Percentiles rank a stretch among this genome's conserved stretches.
phyloP scores from a whole-genome alignment of 92 coral and sea anemone species.

The Paramuricea clavata region DNA sequence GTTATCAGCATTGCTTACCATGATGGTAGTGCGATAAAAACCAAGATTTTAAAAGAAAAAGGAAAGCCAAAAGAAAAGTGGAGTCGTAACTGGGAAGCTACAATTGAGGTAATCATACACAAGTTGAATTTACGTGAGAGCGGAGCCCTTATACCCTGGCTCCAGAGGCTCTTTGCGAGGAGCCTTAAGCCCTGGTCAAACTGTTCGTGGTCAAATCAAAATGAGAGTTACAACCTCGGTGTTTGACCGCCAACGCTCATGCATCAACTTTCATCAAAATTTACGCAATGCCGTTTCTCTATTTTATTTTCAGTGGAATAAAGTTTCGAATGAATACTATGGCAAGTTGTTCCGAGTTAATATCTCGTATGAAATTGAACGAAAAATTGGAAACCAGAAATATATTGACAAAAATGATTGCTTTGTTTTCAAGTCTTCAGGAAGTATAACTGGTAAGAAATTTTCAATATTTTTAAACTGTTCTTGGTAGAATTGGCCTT shows the following conservation, averaged over 20 bases:
- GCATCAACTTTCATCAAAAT: too few species aligned
- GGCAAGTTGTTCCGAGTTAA: constrained; percentile 2
- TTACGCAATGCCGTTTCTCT: too few species aligned
- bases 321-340: neutral
- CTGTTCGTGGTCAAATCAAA: too few species aligned
- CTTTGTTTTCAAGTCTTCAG: constrained; percentile 38
- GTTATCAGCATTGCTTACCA: neutral
- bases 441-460: constrained; percentile 5
- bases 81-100: neutral
- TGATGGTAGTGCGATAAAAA: neutral
- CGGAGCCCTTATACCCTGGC: too few species aligned
- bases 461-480: neutral
- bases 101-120: neutral
- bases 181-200: too few species aligned
- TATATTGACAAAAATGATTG: neutral
- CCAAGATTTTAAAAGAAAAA: neutral
- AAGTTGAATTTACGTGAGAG: too few species aligned
- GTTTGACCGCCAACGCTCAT: too few species aligned
- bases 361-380: neutral
- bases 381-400: neutral
- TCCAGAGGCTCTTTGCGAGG: too few species aligned
- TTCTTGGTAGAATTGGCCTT: too few species aligned
- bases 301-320: constrained; percentile 7
- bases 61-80: neutral
- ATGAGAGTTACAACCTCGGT: too few species aligned